These are phyloP conservation scores for Lottia gigantea DNA, from an alignment of 2,888 invertebrate genomes.

Conservation along the genomic window DNA sequence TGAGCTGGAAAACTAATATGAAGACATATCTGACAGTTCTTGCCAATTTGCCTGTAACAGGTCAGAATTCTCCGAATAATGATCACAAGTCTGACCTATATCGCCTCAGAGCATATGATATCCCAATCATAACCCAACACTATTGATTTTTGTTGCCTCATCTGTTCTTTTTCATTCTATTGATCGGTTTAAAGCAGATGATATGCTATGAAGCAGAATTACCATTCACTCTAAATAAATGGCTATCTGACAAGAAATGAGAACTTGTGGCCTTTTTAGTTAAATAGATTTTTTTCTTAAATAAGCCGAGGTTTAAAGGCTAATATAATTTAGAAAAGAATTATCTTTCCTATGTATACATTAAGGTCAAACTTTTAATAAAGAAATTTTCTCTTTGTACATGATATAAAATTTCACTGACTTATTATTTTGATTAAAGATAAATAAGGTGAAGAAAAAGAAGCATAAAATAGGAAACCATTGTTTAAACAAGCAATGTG, in stretches of 20 bases:
- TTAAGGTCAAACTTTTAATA: too few relatives aligned
- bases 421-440: too few relatives aligned
- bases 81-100: slow-evolving; percentile 28
- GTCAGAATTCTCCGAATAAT: slow-evolving; percentile 25
- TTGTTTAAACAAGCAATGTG: too few relatives aligned
- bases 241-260: slow-evolving; percentile 6
- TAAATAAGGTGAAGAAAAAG: too few relatives aligned
- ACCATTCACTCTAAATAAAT: slow-evolving; percentile 9
- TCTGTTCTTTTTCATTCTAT: slow-evolving; percentile 10
- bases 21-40: slow-evolving; percentile 14
- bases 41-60: slow-evolving; percentile 19
- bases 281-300: neutral
- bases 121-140: slow-evolving; percentile 29
- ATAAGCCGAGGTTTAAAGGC: too few relatives aligned
- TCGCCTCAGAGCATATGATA: slow-evolving; percentile 30
- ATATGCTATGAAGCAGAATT: slow-evolving; percentile 9
- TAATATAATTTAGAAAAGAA: too few relatives aligned
- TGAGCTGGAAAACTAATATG: slow-evolving; percentile 22
- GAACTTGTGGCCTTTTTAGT: slow-evolving; percentile 10
- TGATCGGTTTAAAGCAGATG: slow-evolving; percentile 8
- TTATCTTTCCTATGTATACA: too few relatives aligned
- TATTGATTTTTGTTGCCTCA: slow-evolving; percentile 25
- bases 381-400: too few relatives aligned
- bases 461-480: too few relatives aligned
- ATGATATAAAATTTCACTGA: too few relatives aligned